These are phyloP conservation scores for Nasonia longicornis DNA, from an alignment of 1,140 invertebrate genomes.

Conservation along the genomic window DNA sequence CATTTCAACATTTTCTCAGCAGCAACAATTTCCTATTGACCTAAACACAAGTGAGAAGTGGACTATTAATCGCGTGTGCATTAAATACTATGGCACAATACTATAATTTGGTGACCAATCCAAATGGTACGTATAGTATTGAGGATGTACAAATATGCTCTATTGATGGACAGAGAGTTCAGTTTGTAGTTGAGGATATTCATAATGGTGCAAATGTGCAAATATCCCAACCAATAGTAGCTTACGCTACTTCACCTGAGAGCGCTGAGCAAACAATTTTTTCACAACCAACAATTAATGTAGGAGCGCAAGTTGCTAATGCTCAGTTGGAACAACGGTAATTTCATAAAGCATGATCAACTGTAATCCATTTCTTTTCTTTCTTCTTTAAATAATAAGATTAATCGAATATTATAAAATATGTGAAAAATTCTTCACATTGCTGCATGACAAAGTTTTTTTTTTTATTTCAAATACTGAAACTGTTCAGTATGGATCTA, in stretches of 20 bases:
- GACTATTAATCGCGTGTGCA: slow-evolving; percentile 43
- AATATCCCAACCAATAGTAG: slow-evolving; percentile 56
- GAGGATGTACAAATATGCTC: slow-evolving; percentile 61
- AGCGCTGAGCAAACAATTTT: slow-evolving; percentile 59
- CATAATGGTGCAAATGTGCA: slow-evolving; percentile 59
- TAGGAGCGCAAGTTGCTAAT: slow-evolving; percentile 57
- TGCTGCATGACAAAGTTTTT: too few species aligned
- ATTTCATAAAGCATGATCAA: slow-evolving; percentile 42
- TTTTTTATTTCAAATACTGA: too few species aligned
- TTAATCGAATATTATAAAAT: background rate
- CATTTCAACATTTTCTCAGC: slow-evolving; percentile 51
- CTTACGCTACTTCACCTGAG: slow-evolving; percentile 59
- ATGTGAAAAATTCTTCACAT: background rate
- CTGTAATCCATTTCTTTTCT: slow-evolving; percentile 7
- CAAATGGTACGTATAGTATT: slow-evolving; percentile 61
- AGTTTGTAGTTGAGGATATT: slow-evolving; percentile 61
- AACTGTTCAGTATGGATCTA: too few species aligned
- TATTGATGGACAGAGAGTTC: slow-evolving; percentile 62
- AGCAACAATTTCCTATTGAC: slow-evolving; percentile 48
- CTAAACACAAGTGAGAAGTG: background rate
- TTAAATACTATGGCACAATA: slow-evolving; percentile 67
- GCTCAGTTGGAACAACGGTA: slow-evolving; percentile 64
- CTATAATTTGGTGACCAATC: slow-evolving; percentile 64
- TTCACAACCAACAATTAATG: slow-evolving; percentile 58
- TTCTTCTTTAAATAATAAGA: background rate